These are phyloP conservation scores for Puntigrus tetrazona DNA, from an alignment of 2,113 vertebrate species.

Conservation along the genomic window DNA sequence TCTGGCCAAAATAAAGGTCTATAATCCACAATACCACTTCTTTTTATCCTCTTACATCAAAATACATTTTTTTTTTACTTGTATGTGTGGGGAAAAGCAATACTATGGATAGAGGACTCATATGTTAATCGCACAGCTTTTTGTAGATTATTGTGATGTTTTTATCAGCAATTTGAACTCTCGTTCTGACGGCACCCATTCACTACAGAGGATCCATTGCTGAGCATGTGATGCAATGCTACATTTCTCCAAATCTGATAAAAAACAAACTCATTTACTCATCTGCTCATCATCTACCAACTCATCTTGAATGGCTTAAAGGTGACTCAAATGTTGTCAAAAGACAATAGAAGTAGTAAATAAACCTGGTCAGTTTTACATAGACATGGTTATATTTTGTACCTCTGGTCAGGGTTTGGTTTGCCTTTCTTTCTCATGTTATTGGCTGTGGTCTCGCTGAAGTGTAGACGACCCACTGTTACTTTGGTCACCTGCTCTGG, in stretches of 20 bases:
- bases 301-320: background rate
- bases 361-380: background rate
- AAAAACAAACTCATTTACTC: background rate
- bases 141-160: background rate
- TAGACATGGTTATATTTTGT: slow-evolving; percentile 40
- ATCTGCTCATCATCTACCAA: too few relatives aligned
- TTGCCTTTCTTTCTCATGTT: slow-evolving; percentile 99
- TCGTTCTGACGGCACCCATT: background rate
- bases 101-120: too few relatives aligned
- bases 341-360: background rate
- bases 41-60: too few relatives aligned
- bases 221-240: background rate
- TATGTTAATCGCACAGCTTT: too few relatives aligned
- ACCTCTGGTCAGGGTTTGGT: slow-evolving; percentile 98
- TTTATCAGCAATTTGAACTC: background rate
- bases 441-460: slow-evolving; percentile 97
- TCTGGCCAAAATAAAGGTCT: too few relatives aligned
- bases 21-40: too few relatives aligned
- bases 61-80: too few relatives aligned
- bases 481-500: slow-evolving; percentile 98
- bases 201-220: background rate
- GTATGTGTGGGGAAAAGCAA: too few relatives aligned
- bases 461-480: slow-evolving; percentile 94
- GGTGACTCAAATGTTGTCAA: background rate
- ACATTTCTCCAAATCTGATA: background rate